phyloP scores from a whole-genome alignment of 2,888 invertebrate genomes.

The Pachliopta kotzebuea region DNA sequence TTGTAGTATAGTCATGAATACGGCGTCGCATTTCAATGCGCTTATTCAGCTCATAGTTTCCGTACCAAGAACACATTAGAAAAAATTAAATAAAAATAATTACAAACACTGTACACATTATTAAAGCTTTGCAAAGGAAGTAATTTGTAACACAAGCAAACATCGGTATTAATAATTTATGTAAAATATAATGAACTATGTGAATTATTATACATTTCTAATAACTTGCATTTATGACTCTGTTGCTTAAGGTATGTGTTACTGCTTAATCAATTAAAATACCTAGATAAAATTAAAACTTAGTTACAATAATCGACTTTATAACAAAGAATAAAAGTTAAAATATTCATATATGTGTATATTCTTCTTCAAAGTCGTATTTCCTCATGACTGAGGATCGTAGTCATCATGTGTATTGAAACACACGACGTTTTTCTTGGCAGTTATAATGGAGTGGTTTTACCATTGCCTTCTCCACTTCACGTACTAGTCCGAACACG shows the following conservation, averaged over 20 bases:
- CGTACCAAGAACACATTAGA: slow-evolving; percentile 43
- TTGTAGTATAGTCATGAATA: slow-evolving; percentile 26
- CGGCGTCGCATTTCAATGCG: slow-evolving; percentile 41
- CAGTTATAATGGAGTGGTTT: no score
- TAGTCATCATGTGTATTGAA: no score
- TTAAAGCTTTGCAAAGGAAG: slow-evolving; percentile 17
- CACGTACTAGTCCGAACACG: no score
- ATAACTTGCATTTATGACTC: slow-evolving; percentile 6
- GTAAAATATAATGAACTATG: background rate
- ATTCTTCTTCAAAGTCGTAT: no score
- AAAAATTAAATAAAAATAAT: slow-evolving; percentile 31
- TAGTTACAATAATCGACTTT: slow-evolving; percentile 7
- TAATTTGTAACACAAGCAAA: slow-evolving; percentile 7
- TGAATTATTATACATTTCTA: slow-evolving; percentile 2
- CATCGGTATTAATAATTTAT: slow-evolving; percentile 5
- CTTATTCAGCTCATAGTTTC: slow-evolving; percentile 39
- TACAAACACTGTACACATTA: slow-evolving; percentile 1
- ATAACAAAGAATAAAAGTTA: background rate
- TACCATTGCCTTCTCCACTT: no score
- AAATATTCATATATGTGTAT: no score
- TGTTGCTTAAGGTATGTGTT: slow-evolving; percentile 14
- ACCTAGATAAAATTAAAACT: slow-evolving; percentile 13
- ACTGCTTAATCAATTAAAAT: slow-evolving; percentile 14
- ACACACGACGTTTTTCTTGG: no score
- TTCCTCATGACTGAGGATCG: no score